phyloP scores from a whole-genome alignment of 1,140 invertebrate genomes.

The Brachionus paranguensis region DNA sequence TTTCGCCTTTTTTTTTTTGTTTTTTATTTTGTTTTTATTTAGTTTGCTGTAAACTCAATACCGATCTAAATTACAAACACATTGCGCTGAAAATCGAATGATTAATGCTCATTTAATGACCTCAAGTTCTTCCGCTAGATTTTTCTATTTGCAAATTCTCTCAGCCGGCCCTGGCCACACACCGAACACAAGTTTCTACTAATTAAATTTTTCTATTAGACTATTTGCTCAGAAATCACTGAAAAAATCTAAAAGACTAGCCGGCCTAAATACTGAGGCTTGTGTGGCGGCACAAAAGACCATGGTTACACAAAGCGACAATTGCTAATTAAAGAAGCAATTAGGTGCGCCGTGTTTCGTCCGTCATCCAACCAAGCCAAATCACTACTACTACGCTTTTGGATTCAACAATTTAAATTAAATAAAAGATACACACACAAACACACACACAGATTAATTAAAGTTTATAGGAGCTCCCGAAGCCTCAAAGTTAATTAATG shows the following conservation, averaged over 20 bases:
- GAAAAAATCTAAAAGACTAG: not conserved
- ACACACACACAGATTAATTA: not conserved
- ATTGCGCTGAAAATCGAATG: not conserved
- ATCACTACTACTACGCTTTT: not conserved
- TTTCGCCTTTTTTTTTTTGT: not conserved
- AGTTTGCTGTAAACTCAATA: not conserved
- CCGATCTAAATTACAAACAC: slow-evolving; percentile 23
- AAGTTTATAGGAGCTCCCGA: not conserved
- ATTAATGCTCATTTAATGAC: not conserved
- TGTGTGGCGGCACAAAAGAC: not conserved
- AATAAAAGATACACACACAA: not conserved
- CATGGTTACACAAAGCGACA: not conserved
- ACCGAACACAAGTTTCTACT: not conserved
- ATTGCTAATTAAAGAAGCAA: not conserved
- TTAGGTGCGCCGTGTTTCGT: not conserved
- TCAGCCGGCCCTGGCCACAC: not conserved
- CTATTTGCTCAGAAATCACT: not conserved
- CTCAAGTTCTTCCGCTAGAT: not conserved
- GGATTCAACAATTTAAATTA: not conserved
- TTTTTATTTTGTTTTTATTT: not conserved
- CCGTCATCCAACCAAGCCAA: not conserved
- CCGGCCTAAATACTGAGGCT: not conserved
- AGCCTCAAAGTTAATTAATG: not conserved
- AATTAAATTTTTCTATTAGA: not conserved
- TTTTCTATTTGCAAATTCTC: not conserved